A percentile compares a stretch with the other conserved stretches of the same genome.
Conservation (phyloP, 2,113 vertebrate species). For the Callaeas wilsoni region DNA sequence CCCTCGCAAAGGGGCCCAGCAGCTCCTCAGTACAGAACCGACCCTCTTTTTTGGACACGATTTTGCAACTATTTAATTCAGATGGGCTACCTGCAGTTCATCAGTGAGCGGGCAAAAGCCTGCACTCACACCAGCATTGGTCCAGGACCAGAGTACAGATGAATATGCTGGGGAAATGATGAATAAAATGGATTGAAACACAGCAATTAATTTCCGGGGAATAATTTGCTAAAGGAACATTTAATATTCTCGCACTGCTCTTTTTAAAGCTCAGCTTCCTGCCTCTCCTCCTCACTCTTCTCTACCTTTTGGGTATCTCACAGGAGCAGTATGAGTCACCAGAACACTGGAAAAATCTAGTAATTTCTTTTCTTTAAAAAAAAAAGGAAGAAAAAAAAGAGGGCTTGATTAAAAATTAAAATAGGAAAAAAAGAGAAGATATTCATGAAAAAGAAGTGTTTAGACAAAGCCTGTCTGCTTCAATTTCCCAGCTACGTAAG, state of each 20-base stretch:
- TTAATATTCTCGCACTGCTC: background rate
- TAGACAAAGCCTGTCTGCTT: constrained; percentile 79
- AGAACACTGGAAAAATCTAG: constrained; percentile 44
- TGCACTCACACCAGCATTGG: rapidly evolving
- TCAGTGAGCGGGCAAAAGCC: background rate
- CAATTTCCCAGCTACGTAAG: constrained; percentile 73
- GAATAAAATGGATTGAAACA: background rate
- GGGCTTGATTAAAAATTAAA: constrained; percentile 70
- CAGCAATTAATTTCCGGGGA: background rate
- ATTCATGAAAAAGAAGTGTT: constrained; percentile 74
- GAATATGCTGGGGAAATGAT: background rate
- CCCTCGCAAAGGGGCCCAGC: background rate
- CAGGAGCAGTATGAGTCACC: constrained; percentile 14
- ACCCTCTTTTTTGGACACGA: background rate
- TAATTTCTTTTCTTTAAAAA: constrained; percentile 7
- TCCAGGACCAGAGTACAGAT: background rate
- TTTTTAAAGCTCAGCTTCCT: background rate
- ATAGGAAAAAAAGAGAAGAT: constrained; percentile 57
- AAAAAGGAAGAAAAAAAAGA: background rate
- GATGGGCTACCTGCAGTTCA: background rate
- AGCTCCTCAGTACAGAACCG: rapidly evolving
- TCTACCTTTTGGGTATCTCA: background rate
- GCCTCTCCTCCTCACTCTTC: background rate
- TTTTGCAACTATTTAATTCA: background rate
- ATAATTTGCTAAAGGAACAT: background rate